These are phyloP conservation scores for Euwallacea similis DNA, from an alignment of 1,140 invertebrate genomes.

Conservation along the genomic window DNA sequence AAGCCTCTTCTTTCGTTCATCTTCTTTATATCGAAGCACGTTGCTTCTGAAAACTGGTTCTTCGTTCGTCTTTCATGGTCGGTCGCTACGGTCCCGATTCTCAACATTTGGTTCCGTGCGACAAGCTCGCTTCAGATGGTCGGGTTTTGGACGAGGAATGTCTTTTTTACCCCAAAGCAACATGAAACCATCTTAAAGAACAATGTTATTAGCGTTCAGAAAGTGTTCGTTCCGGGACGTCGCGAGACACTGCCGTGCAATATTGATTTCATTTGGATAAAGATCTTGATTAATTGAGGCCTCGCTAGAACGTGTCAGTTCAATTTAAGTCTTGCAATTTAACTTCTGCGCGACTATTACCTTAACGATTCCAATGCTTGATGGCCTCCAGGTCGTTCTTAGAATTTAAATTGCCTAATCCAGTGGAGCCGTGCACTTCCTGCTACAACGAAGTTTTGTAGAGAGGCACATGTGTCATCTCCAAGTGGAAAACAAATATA, in stretches of 20 bases:
- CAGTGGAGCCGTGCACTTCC: too few relatives aligned
- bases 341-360: conserved; percentile 33
- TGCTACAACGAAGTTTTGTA: too few relatives aligned
- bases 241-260: conserved; percentile 15
- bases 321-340: conserved; percentile 37
- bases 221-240: neutral
- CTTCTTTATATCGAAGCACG: conserved; percentile 12
- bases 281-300: conserved; percentile 39
- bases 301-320: conserved; percentile 36
- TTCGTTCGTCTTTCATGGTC: neutral
- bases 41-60: conserved; percentile 14
- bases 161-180: too few relatives aligned
- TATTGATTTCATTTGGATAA: conserved; percentile 39
- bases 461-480: too few relatives aligned
- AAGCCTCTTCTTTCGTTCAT: neutral
- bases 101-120: conserved; percentile 18
- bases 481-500: neutral
- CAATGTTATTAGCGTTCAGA: too few relatives aligned
- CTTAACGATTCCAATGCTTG: conserved; percentile 34
- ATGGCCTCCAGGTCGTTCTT: conserved; percentile 26
- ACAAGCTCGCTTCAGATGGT: conserved; percentile 12
- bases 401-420: conserved; percentile 26
- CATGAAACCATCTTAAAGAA: too few relatives aligned
- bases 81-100: conserved; percentile 2
- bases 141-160: conserved; percentile 4